Evolutionary conservation across 2,888 invertebrate genomes (phyloP).

Genomic region (Cephus pygmeus): DNA sequence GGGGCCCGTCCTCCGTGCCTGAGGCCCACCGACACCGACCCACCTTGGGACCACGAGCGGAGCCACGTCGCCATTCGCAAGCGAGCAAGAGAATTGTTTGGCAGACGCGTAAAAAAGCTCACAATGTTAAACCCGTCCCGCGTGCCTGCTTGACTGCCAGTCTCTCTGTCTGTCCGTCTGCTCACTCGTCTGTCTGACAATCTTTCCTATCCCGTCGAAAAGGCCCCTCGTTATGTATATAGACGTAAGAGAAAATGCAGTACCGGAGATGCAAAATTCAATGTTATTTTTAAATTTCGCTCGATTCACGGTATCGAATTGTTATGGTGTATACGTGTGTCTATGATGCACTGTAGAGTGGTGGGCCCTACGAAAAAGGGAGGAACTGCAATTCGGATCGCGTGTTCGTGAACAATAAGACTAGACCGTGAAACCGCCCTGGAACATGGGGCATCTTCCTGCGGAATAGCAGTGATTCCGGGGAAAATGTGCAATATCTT

Average conservation of each 20-base stretch:
- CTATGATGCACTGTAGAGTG: neutral
- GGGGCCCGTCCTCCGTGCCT: constrained; percentile 17
- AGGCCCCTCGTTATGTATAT: neutral
- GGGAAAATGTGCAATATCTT: constrained; percentile 63
- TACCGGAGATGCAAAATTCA: neutral
- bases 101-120: constrained; percentile 61
- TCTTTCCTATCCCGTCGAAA: neutral
- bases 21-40: constrained; percentile 2
- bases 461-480: constrained; percentile 62
- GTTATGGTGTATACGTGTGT: neutral
- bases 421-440: constrained; percentile 42
- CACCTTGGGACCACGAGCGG: constrained; percentile 3
- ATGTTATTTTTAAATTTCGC: neutral
- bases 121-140: constrained; percentile 45
- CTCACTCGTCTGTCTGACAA: neutral
- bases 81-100: constrained; percentile 44
- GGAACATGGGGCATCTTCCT: constrained; percentile 27
- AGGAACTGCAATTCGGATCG: constrained; percentile 38
- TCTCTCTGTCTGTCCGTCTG: constrained; percentile 10
- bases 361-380: neutral
- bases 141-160: neutral
- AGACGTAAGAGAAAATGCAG: neutral
- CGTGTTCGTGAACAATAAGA: constrained; percentile 62
- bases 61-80: constrained; percentile 29
- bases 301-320: neutral